A percentile compares a stretch with the other conserved stretches of the same genome.
phyloP scores from a whole-genome alignment of 2,888 invertebrate species.

The Phyto melanocephala region DNA sequence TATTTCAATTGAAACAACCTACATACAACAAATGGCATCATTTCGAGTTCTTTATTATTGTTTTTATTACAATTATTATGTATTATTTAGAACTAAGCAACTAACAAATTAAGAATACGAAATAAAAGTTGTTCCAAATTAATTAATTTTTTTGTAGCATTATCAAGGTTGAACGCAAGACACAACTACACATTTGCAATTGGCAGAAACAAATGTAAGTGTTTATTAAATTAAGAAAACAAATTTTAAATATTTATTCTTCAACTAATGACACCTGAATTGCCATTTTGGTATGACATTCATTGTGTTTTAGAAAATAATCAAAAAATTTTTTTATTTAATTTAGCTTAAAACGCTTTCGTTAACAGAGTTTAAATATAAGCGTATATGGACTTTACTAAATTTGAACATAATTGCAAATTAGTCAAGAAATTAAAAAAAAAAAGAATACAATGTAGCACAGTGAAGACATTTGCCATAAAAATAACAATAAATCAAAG shows the following conservation, averaged over 20 bases:
- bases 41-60: slow-evolving; percentile 1
- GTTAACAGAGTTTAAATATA: background rate
- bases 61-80: background rate
- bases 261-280: slow-evolving; percentile 52
- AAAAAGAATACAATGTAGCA: background rate
- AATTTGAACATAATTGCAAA: slow-evolving; percentile 53
- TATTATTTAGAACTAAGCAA: slow-evolving; percentile 2
- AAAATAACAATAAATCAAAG: too few species aligned
- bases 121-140: slow-evolving; percentile 51
- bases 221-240: background rate
- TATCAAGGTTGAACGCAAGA: slow-evolving; percentile 39
- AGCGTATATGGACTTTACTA: slow-evolving; percentile 53
- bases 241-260: background rate
- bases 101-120: background rate
- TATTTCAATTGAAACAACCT: slow-evolving; percentile 17
- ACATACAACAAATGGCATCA: slow-evolving; percentile 1
- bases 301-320: background rate
- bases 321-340: slow-evolving; percentile 12
- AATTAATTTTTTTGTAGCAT: slow-evolving; percentile 54
- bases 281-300: slow-evolving; percentile 27
- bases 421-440: slow-evolving; percentile 21
- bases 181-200: too few species aligned
- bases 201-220: background rate
- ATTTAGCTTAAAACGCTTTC: background rate
- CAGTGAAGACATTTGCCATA: too few species aligned